Percentiles rank a stretch among this genome's conserved stretches.
Evolutionary conservation across 2,113 vertebrate species (phyloP).

Genomic region (Muntiacus muntjak): DNA sequence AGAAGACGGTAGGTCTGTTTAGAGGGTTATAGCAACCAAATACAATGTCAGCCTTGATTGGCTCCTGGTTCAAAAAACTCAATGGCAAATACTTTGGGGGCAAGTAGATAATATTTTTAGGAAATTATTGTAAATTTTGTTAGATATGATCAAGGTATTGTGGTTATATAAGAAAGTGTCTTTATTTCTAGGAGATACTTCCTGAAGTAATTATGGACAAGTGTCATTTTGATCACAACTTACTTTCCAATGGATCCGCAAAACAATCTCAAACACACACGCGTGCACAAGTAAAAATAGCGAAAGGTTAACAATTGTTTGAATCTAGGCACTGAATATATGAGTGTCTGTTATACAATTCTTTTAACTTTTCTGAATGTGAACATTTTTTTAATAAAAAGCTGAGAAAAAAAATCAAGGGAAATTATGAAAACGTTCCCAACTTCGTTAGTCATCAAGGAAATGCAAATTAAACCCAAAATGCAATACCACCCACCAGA

Average conservation of each 20-base stretch:
- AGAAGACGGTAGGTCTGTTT: neutral
- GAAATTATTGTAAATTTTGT: neutral
- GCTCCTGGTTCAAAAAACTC: neutral
- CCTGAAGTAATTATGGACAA: neutral
- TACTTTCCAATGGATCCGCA: neutral
- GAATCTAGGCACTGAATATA: neutral
- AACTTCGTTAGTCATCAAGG: neutral
- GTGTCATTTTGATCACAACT: neutral
- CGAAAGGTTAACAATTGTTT: neutral
- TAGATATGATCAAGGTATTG: neutral
- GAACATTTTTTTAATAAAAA: neutral
- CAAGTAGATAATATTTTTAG: neutral
- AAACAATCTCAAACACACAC: neutral
- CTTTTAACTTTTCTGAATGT: constrained; percentile 10
- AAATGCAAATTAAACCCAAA: constrained; percentile 13
- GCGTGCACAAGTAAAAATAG: neutral
- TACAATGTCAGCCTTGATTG: neutral
- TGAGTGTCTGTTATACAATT: neutral
- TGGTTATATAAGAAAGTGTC: neutral
- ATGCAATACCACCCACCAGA: neutral
- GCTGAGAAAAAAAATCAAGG: neutral
- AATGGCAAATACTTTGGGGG: neutral
- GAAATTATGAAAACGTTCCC: neutral
- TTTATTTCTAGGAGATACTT: neutral
- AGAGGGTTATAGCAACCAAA: neutral